A percentile compares a stretch with the other conserved stretches of the same genome.
These are phyloP conservation scores for Falco punctatus DNA, from an alignment of 2,113 vertebrate genomes.

Conservation along the genomic window DNA sequence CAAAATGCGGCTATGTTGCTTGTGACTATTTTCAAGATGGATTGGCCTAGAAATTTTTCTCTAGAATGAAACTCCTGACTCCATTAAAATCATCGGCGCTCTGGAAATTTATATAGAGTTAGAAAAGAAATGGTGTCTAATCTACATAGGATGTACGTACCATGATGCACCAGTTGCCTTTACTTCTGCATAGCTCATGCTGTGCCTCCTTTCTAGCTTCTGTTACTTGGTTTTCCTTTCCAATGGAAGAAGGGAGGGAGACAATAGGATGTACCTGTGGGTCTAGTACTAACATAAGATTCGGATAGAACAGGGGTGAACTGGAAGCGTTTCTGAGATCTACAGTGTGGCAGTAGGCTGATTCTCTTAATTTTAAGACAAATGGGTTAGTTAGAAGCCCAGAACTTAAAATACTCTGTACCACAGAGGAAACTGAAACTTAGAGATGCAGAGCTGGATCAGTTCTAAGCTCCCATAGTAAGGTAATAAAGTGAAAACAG, in stretches of 20 bases:
- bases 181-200: neutral
- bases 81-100: neutral
- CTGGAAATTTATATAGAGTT: neutral
- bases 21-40: neutral
- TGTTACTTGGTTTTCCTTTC: neutral
- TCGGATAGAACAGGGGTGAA: neutral
- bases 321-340: neutral
- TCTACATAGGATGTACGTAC: neutral
- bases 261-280: neutral
- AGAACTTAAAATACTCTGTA: neutral
- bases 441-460: neutral
- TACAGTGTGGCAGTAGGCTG: neutral
- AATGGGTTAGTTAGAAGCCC: neutral
- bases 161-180: neutral
- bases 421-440: neutral
- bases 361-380: neutral
- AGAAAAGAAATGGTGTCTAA: neutral
- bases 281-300: neutral
- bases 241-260: neutral
- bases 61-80: neutral
- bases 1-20: neutral
- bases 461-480: neutral
- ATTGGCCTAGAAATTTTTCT: neutral
- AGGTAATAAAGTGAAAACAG: neutral
- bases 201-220: neutral